Evolutionary conservation across 2,797 vertebrate species (phyloP).

Genomic region (Eulemur rubriventer): DNA sequence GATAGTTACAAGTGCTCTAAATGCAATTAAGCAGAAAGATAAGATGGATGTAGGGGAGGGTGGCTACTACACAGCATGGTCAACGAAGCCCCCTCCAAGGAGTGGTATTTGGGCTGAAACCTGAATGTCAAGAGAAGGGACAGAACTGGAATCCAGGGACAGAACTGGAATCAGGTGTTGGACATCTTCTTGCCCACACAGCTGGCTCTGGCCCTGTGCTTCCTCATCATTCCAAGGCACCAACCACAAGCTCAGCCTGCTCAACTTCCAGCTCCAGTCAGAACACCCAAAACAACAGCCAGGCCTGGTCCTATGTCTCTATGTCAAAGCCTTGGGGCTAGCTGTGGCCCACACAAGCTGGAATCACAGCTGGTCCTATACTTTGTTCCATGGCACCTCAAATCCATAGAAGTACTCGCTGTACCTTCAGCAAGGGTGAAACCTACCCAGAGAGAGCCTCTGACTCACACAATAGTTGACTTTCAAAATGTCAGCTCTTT

Average conservation of each 20-base stretch:
- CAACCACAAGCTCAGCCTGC: not conserved
- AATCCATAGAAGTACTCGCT: not conserved
- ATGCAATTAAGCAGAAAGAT: not conserved
- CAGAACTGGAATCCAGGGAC: not conserved
- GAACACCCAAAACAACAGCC: not conserved
- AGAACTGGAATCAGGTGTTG: not conserved
- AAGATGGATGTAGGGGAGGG: not conserved
- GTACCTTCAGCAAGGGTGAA: not conserved
- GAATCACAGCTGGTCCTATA: not conserved
- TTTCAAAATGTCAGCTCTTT: not conserved
- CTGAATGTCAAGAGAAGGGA: not conserved
- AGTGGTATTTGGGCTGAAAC: not conserved
- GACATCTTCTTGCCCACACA: not conserved
- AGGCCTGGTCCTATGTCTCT: not conserved
- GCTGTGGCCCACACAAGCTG: not conserved
- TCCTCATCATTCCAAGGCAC: not conserved
- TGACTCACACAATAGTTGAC: not conserved
- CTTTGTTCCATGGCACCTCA: not conserved
- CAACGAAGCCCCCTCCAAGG: not conserved
- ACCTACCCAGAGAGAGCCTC: not conserved
- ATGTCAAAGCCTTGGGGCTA: not conserved
- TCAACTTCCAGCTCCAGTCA: not conserved
- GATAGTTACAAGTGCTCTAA: not conserved
- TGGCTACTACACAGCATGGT: not conserved
- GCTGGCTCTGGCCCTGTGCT: not conserved